Percentiles rank a stretch among this genome's conserved stretches.
Evolutionary conservation across 92 coral and sea anemone species (phyloP).

Genomic region (Epizoanthus rinbou): DNA sequence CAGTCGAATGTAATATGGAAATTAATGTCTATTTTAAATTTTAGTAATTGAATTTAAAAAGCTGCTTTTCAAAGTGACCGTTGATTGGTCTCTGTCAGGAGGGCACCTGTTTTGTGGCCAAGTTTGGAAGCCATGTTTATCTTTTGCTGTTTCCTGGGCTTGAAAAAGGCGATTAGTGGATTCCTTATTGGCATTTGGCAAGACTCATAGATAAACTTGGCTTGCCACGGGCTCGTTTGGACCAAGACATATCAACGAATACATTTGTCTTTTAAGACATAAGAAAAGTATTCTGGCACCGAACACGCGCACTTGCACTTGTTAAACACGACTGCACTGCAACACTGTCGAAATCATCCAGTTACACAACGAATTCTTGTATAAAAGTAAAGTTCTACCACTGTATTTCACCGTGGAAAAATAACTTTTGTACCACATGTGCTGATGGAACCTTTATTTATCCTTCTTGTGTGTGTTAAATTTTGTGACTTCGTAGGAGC

Average conservation of each 20-base stretch:
- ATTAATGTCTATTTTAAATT: constrained; percentile 58
- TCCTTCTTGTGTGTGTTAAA: constrained; percentile 46
- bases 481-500: constrained; percentile 47
- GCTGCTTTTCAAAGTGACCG: constrained; percentile 21
- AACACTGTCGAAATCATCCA: constrained; percentile 5
- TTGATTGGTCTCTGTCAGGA: constrained; percentile 17
- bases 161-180: constrained; percentile 49
- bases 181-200: constrained; percentile 49
- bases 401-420: constrained; percentile 31
- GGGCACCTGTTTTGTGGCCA: constrained; percentile 43
- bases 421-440: constrained; percentile 27
- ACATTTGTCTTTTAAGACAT: background rate
- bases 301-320: constrained; percentile 29
- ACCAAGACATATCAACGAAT: constrained; percentile 25
- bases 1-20: constrained; percentile 62
- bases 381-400: constrained; percentile 10
- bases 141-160: constrained; percentile 37
- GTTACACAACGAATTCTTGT: background rate
- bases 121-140: constrained; percentile 32
- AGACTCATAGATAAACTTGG: constrained; percentile 34
- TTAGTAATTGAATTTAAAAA: constrained; percentile 61
- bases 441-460: constrained; percentile 39
- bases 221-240: constrained; percentile 43
- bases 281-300: constrained; percentile 12
- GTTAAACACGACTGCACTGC: constrained; percentile 33